A percentile compares a stretch with the other conserved stretches of the same genome.
Conservation (phyloP, 2,113 vertebrate genomes). For the Jaculus jaculus region DNA sequence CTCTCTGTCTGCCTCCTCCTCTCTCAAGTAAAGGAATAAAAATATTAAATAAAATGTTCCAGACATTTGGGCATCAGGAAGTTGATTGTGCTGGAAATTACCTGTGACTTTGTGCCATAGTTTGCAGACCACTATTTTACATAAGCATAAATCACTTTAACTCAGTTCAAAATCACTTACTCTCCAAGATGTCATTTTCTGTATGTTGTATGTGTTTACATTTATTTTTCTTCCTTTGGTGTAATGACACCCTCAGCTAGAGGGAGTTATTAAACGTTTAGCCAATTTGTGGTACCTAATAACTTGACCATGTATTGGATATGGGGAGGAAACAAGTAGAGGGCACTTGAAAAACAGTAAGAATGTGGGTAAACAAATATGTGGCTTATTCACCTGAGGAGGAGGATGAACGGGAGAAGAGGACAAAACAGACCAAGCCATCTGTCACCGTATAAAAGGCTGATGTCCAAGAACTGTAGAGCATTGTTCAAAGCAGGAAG, state of each 20-base stretch:
- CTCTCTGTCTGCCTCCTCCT: too few relatives aligned
- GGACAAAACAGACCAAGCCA: neutral
- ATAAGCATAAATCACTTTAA: neutral
- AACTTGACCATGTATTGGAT: neutral
- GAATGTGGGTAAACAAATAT: neutral
- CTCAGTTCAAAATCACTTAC: neutral
- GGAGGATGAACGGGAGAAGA: neutral
- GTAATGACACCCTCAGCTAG: neutral
- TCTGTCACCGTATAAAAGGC: neutral
- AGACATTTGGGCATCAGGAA: neutral
- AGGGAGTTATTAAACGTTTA: neutral
- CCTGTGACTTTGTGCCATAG: neutral
- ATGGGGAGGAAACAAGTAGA: neutral
- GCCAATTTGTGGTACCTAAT: neutral
- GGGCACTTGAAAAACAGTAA: neutral
- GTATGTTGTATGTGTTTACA: neutral
- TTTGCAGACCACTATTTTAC: conserved; percentile 4
- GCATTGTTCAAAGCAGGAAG: neutral
- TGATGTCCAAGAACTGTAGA: neutral
- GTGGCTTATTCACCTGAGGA: neutral
- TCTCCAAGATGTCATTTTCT: neutral
- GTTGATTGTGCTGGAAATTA: neutral
- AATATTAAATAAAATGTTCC: neutral
- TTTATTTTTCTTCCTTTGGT: neutral
- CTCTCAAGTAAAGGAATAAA: too few relatives aligned